Base-by-base conservation (phyloP, 2,888 invertebrate species). In the Ophioninae sp. region DNA sequence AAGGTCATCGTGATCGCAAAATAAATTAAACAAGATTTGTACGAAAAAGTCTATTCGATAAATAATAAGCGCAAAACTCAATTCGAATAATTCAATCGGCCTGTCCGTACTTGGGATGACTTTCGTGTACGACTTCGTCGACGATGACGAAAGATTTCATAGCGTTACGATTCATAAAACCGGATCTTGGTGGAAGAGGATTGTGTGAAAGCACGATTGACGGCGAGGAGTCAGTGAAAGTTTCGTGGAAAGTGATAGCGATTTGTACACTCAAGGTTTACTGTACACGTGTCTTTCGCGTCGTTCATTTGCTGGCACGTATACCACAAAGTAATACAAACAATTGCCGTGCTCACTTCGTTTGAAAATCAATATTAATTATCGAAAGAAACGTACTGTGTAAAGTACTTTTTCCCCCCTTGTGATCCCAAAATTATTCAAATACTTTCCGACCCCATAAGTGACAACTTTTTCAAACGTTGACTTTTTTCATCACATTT, bases 201-300 rank as follows among this genome's bases (percentile, higher is more conserved):
- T 86, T 84, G 85, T 86, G 89, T 88, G 89, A 90, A 90, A 90
- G 90, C 90, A 67, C 88, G 56, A 51, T 51, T 51, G 56, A 30
- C 86, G 84, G 81, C 83, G 83, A 85, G 86, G 73, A 74, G 44
- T 81, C 86, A 90, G 93, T 91, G 92, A 93, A 92, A 93, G 92
- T 92, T 88, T 88, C 86, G 89, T 92, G 90, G 91, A 92, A 93
- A 93, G 92, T 88, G 90, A 92, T 89, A 91, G 89, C 90, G 87
- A 89, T 90, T 89, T 87, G 84, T 88, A 86, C 85, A 85, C 85
- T 85, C 85, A 83, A 87, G 85, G 86, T 30, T 30, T 80, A 63
- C 37, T 6, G 23, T 20, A 51, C 39, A 23, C 2, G 71, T 41
- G 23, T 10, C 20, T 68, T 69, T 69, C 44, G 68, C 44, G 44